These are phyloP conservation scores for Julus scandinavius DNA, from an alignment of 2,888 invertebrate genomes.

Conservation along the genomic window DNA sequence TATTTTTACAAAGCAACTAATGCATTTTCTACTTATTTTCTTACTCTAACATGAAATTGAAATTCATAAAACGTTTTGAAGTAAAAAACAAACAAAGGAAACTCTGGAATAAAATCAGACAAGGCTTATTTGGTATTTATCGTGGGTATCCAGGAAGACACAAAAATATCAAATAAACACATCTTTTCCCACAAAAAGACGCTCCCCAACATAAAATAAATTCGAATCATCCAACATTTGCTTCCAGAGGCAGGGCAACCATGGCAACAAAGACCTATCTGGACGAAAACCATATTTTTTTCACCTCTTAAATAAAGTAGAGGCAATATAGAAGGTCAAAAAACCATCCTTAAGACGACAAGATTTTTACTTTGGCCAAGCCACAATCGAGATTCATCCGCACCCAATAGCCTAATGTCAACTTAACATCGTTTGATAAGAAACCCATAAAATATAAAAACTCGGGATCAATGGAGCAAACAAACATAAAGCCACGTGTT, in stretches of 20 bases:
- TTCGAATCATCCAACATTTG: conserved; percentile 2
- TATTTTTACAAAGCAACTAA: too few relatives aligned
- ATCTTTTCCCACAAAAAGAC: neutral
- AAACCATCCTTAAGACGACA: neutral
- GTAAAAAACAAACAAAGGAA: neutral
- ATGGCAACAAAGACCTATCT: conserved; percentile 11
- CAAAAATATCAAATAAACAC: neutral
- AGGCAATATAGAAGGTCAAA: conserved; percentile 9
- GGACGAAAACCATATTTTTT: conserved; percentile 4
- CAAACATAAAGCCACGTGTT: neutral
- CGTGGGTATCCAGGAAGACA: neutral
- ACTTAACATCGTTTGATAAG: neutral
- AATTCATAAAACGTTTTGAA: neutral
- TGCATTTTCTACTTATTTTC: neutral
- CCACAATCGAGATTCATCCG: neutral
- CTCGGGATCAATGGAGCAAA: neutral
- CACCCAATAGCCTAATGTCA: neutral
- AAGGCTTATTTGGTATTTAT: neutral
- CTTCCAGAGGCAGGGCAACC: neutral
- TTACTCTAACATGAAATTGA: neutral
- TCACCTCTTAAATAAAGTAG: neutral
- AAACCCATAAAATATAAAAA: neutral
- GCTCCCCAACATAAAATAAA: neutral
- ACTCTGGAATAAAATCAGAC: neutral
- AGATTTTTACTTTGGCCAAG: conserved; percentile 8